A percentile compares a stretch with the other conserved stretches of the same genome.
These are phyloP conservation scores for Yponomeuta cagnagella DNA, from an alignment of 2,888 invertebrate genomes.

Conservation along the genomic window DNA sequence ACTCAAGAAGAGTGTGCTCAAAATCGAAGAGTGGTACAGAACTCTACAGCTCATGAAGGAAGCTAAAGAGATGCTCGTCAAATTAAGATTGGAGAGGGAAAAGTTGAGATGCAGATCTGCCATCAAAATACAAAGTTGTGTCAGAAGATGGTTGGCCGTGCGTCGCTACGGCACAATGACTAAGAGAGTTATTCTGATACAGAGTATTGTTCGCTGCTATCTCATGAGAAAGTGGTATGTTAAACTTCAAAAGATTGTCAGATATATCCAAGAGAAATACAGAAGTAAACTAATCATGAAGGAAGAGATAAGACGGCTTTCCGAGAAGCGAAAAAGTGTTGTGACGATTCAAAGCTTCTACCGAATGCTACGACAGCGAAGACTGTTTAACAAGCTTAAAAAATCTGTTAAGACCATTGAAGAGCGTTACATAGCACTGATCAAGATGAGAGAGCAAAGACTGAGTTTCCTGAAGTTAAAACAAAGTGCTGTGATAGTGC, in stretches of 20 bases:
- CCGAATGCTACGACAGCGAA: conserved; percentile 44
- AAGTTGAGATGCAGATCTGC: conserved; percentile 39
- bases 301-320: conserved; percentile 37
- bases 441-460: conserved; percentile 46
- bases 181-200: conserved; percentile 39
- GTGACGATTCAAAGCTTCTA: conserved; percentile 60
- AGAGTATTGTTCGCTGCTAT: conserved; percentile 44
- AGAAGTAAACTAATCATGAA: conserved; percentile 53
- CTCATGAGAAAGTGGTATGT: conserved; percentile 39
- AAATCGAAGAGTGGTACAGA: conserved; percentile 71
- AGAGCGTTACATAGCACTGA: conserved; percentile 41
- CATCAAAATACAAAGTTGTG: conserved; percentile 42
- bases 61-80: conserved; percentile 38
- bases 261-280: conserved; percentile 53
- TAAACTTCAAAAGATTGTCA: conserved; percentile 36
- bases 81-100: conserved; percentile 36
- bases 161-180: conserved; percentile 35
- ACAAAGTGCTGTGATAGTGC: conserved; percentile 52
- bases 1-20: conserved; percentile 52
- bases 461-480: conserved; percentile 42
- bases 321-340: conserved; percentile 35
- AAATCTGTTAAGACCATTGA: conserved; percentile 39
- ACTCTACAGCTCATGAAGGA: conserved; percentile 41
- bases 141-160: conserved; percentile 50
- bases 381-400: conserved; percentile 35